Conservation (phyloP, 2,888 invertebrate species). For the Rugalucina vietnamica region DNA sequence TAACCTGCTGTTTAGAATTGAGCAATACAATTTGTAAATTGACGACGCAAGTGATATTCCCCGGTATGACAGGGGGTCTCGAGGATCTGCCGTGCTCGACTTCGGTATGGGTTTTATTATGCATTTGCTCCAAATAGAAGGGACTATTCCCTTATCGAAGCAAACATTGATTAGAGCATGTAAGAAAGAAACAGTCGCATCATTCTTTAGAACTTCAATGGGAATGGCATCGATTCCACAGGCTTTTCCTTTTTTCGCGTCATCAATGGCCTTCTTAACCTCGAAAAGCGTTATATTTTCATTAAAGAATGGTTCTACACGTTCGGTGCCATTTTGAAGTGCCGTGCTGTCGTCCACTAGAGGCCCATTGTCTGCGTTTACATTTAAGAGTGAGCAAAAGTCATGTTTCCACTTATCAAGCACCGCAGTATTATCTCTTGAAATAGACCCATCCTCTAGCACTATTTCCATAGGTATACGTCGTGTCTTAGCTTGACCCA, state of each 20-base stretch:
- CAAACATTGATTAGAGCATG: slow-evolving; percentile 29
- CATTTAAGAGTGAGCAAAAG: background rate
- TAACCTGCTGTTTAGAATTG: slow-evolving; percentile 20
- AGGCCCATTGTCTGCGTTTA: background rate
- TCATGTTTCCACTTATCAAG: slow-evolving; percentile 7
- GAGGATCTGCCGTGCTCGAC: background rate
- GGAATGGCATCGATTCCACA: slow-evolving; percentile 26
- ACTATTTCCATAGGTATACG: slow-evolving; percentile 1
- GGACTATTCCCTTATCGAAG: slow-evolving; percentile 17
- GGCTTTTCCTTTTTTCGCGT: slow-evolving; percentile 21
- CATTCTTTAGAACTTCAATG: slow-evolving; percentile 12
- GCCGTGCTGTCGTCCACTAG: too few relatives aligned
- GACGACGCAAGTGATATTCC: slow-evolving; percentile 29
- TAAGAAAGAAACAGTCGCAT: background rate
- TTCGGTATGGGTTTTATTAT: slow-evolving; percentile 38
- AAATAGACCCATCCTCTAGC: background rate
- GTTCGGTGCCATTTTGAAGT: background rate
- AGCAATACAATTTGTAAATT: slow-evolving; percentile 11
- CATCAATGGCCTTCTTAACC: slow-evolving; percentile 15
- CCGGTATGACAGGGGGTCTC: slow-evolving; percentile 19
- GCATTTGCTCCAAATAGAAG: slow-evolving; percentile 10
- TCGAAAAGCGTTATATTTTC: slow-evolving; percentile 7
- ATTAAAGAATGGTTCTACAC: background rate
- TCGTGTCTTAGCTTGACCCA: background rate
- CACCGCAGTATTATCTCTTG: background rate